These are phyloP conservation scores for Anguilla obscura DNA, from an alignment of 2,797 vertebrate species.

Conservation along the genomic window DNA sequence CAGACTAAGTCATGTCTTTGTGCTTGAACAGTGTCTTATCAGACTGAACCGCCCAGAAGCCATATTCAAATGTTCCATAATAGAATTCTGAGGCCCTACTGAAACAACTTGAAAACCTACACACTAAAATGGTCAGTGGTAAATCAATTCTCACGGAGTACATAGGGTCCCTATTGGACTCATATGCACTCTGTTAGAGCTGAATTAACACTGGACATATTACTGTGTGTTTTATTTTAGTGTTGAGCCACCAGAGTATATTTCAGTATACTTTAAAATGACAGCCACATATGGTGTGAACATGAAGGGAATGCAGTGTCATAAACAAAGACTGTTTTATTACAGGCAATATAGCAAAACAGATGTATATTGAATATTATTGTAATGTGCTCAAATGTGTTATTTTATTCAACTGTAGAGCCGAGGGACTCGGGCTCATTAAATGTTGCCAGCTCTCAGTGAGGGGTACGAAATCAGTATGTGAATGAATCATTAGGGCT, in stretches of 20 bases:
- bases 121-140: not conserved
- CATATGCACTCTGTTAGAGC: not conserved
- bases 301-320: not conserved
- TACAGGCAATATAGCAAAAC: not conserved
- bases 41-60: not conserved
- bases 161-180: not conserved
- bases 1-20: not conserved
- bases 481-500: conserved; percentile 21
- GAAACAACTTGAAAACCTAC: not conserved
- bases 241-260: not conserved
- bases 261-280: not conserved
- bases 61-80: not conserved
- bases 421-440: conserved; percentile 9
- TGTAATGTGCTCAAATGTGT: not conserved
- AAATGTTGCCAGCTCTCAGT: conserved; percentile 25
- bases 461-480: conserved; percentile 17
- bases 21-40: not conserved
- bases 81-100: not conserved
- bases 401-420: not conserved
- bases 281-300: not conserved
- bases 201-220: not conserved
- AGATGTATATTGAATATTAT: not conserved
- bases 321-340: not conserved
- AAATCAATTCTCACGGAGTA: not conserved
- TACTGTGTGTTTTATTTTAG: not conserved